Conservation (phyloP, 2,888 invertebrate species). For the Ditula angustiorana region DNA sequence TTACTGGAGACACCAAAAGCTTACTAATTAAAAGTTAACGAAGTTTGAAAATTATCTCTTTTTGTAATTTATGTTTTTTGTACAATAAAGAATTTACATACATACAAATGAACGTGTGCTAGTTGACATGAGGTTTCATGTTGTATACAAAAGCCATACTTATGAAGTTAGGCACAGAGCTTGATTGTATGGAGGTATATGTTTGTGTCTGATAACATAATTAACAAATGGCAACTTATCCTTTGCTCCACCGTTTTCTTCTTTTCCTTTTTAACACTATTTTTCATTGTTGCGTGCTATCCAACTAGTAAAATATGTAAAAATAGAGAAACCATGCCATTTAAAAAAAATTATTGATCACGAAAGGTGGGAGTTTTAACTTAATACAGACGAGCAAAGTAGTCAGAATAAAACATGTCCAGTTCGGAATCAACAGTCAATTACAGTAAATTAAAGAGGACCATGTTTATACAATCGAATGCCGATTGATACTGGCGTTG, state of each 20-base stretch:
- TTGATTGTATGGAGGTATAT: too few relatives aligned
- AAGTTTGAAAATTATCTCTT: too few relatives aligned
- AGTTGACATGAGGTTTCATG: too few relatives aligned
- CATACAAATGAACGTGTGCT: too few relatives aligned
- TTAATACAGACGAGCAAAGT: neutral
- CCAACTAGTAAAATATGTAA: neutral
- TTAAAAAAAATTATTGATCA: neutral
- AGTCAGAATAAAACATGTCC: neutral
- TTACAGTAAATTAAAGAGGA: slow-evolving; percentile 53
- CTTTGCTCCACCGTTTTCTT: slow-evolving; percentile 17
- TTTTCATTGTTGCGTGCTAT: neutral
- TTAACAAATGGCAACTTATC: slow-evolving; percentile 8
- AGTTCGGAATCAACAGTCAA: neutral
- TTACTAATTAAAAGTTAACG: too few relatives aligned
- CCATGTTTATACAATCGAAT: slow-evolving; percentile 65
- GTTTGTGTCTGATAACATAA: neutral
- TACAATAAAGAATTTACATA: too few relatives aligned
- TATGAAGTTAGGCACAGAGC: too few relatives aligned
- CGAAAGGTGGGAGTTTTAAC: neutral
- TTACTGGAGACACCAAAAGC: too few relatives aligned
- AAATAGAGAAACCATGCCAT: neutral
- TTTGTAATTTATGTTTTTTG: too few relatives aligned
- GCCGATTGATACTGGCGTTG: slow-evolving; percentile 45
- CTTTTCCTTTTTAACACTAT: neutral
- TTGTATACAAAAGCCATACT: too few relatives aligned